phyloP scores from a whole-genome alignment of 2,113 vertebrate species.

The Leuciscus idus region DNA sequence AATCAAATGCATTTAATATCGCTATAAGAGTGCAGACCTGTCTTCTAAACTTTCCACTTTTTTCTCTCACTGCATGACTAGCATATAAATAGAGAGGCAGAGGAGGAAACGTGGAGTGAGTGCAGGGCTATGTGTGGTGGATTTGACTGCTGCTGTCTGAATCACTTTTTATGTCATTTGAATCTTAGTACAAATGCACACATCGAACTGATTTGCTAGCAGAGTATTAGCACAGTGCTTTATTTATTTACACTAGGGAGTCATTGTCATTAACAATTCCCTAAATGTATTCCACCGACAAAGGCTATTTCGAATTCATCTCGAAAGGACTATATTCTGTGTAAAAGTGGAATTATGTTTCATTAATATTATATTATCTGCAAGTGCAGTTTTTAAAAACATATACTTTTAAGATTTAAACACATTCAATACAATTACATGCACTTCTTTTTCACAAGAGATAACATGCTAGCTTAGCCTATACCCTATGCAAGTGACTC shows the following conservation, averaged over 20 bases:
- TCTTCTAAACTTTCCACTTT: slow-evolving; percentile 35
- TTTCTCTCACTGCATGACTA: slow-evolving; percentile 11
- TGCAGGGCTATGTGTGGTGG: neutral
- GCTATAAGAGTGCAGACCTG: slow-evolving; percentile 25
- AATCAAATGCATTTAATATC: slow-evolving; percentile 53
- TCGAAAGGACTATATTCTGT: no score
- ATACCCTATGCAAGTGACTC: no score
- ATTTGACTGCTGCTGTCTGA: neutral
- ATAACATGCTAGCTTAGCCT: no score
- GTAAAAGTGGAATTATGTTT: no score
- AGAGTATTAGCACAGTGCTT: neutral
- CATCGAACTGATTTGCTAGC: neutral
- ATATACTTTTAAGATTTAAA: no score
- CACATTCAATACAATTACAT: no score
- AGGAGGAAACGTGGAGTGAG: slow-evolving; percentile 7
- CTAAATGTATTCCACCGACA: no score
- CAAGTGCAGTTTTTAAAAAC: no score
- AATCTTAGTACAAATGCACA: neutral
- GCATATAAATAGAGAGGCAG: slow-evolving; percentile 18
- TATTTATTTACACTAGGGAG: neutral
- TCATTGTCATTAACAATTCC: neutral
- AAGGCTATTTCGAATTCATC: no score
- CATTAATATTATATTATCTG: no score
- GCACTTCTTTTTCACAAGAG: no score
- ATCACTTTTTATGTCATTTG: neutral